Percentiles rank a stretch among this genome's conserved stretches.
phyloP scores from a whole-genome alignment of 37 sponge, comb jelly and placozoan genomes.

The Mnemiopsis leidyi region DNA sequence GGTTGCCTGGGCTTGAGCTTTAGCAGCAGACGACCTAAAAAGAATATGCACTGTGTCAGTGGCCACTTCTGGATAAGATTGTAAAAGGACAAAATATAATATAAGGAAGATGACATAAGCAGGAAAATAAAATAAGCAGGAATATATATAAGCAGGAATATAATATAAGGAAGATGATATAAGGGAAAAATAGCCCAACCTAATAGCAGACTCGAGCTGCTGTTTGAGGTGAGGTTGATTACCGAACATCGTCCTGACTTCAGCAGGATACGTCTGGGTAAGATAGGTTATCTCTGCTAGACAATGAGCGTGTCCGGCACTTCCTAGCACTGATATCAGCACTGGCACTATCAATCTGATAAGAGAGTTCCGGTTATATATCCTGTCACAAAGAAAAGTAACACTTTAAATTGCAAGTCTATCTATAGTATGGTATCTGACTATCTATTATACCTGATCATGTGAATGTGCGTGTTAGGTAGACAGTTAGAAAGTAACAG shows the following conservation, averaged over 20 bases:
- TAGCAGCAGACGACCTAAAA: background rate
- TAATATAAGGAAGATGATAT: too few relatives aligned
- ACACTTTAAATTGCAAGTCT: too few relatives aligned
- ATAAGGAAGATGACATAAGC: too few relatives aligned
- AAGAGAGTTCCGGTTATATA: too few relatives aligned
- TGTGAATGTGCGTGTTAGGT: constrained; percentile 14
- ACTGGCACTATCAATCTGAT: background rate
- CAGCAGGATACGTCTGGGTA: constrained; percentile 9
- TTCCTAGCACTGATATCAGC: background rate
- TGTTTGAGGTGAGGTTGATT: background rate
- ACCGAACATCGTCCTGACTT: background rate
- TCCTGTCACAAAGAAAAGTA: too few relatives aligned
- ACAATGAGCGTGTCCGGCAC: background rate
- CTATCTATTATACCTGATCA: constrained; percentile 37
- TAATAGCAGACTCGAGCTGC: background rate
- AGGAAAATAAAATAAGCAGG: too few relatives aligned
- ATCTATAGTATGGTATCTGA: too few relatives aligned
- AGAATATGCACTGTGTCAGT: too few relatives aligned
- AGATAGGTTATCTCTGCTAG: constrained; percentile 26
- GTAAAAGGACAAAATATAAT: too few relatives aligned
- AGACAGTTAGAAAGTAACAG: background rate
- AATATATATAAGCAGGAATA: too few relatives aligned
- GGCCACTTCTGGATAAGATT: too few relatives aligned
- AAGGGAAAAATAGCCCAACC: too few relatives aligned
- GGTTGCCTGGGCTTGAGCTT: background rate